Base-by-base conservation (phyloP, 2,888 invertebrate genomes). In the Cryptosula pallasiana region DNA sequence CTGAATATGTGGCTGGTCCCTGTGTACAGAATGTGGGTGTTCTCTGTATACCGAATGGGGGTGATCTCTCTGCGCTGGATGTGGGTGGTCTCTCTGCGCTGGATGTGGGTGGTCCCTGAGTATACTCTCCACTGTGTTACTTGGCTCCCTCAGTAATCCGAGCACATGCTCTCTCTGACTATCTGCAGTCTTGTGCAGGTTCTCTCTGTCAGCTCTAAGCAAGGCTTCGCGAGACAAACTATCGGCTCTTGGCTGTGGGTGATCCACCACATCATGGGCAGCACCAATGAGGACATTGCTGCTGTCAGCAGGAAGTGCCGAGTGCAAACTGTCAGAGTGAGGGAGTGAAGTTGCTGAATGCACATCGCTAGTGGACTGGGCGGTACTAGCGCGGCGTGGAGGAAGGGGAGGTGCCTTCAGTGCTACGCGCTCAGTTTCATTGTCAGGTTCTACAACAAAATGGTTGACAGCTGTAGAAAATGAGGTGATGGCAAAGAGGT, bases 401-500 rank as follows among this genome's bases (percentile, higher is more conserved):
- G 63, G 63, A 32, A 63, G 63, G 32, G 63, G 63, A 5, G 63
- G 63, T 29, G 63, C 32, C 32, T 63, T 63, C n/a, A 63, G n/a
- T 13, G 25, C 63, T 45, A 45, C 45, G 45, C 45, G 45, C 20
- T 45, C 45, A 45, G 45, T 45, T 20, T 45, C 45, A 45, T 5
- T 45, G 45, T 45, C 45, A 45, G 45, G 45, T 45, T 45, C 45
- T 45, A 20, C 20, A 20, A 45, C 45, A 45, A 20, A 45, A 13
- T 13, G 45, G 45, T 45, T 13, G 45, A 20, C 45, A 45, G 45
- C 45, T 45, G 20, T 45, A 45, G 20, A 13, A 45, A 45, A 45
- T 13, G 45, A 20, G 45, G 45, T 45, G 45, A 45, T 13, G 45
- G n/a, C n/a, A n/a, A n/a, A n/a, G n/a, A n/a, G n/a, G n/a, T n/a